phyloP scores from a whole-genome alignment of 2,888 invertebrate genomes.

The Dicranocentrus wangi region DNA sequence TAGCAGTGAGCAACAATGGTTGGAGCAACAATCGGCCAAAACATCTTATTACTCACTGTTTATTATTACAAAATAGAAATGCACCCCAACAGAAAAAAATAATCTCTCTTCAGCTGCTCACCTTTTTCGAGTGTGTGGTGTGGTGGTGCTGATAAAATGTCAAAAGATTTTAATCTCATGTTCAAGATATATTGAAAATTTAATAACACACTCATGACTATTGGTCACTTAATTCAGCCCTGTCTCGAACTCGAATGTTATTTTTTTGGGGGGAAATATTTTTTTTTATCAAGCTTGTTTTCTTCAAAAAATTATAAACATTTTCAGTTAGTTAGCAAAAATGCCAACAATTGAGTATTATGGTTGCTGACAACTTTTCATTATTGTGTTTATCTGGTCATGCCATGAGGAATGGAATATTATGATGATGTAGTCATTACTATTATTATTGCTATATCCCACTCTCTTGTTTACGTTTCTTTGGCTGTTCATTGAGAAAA shows the following conservation, averaged over 20 bases:
- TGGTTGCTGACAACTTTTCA: conserved; percentile 38
- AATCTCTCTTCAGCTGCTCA: not conserved
- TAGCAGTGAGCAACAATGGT: no score
- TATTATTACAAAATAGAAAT: no score
- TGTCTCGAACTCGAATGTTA: no score
- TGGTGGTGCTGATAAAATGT: conserved; percentile 35
- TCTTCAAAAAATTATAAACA: no score
- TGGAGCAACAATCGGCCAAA: no score
- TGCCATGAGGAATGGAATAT: not conserved
- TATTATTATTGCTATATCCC: conserved; percentile 2
- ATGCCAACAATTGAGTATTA: no score
- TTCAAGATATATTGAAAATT: conserved; percentile 5
- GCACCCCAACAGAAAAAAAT: no score
- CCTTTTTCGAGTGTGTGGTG: not conserved
- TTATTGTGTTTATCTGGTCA: conserved; percentile 53
- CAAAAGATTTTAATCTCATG: conserved; percentile 30
- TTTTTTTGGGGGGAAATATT: no score
- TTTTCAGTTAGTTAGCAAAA: no score
- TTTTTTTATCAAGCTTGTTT: no score
- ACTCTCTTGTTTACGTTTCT: conserved; percentile 20
- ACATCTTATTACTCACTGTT: no score
- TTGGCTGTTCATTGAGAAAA: conserved; percentile 37
- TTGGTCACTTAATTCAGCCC: no score
- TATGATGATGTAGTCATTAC: conserved; percentile 30
- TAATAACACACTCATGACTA: conserved; percentile 15